phyloP scores from a whole-genome alignment of 2,113 vertebrate genomes.

The Callopanchax toddi region DNA sequence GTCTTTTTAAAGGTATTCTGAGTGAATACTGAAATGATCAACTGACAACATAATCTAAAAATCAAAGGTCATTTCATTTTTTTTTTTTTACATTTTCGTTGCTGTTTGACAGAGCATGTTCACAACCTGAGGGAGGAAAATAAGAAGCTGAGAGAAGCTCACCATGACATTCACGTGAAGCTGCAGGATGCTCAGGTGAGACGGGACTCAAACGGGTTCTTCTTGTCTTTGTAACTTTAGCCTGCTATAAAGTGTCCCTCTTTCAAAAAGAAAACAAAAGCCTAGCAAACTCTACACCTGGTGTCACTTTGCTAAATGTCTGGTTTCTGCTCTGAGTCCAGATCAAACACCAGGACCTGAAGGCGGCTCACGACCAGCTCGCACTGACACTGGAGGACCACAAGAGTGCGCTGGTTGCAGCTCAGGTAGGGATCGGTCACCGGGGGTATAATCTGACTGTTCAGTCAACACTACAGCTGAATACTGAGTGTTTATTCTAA shows the following conservation, averaged over 20 bases:
- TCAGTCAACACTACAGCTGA: conserved; percentile 1
- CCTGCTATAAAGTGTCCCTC: too few relatives aligned
- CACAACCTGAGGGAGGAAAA: conserved; percentile 95
- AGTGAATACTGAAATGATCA: too few relatives aligned
- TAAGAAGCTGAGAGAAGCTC: conserved; percentile 92
- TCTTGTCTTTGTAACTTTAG: background rate
- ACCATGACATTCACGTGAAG: conserved; percentile 93
- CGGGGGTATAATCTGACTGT: background rate
- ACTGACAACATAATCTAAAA: too few relatives aligned
- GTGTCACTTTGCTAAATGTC: too few relatives aligned
- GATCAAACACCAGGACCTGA: conserved; percentile 90
- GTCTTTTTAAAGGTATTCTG: too few relatives aligned
- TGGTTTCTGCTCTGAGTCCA: conserved; percentile 24
- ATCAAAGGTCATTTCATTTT: too few relatives aligned
- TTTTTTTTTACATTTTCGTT: too few relatives aligned
- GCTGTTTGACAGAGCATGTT: conserved; percentile 79
- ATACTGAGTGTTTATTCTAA: background rate
- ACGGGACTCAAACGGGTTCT: background rate
- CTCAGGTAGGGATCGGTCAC: conserved; percentile 85
- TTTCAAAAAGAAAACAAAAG: too few relatives aligned
- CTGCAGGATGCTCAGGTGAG: conserved; percentile 93
- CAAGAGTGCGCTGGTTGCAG: conserved; percentile 96
- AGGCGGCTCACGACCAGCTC: conserved; percentile 88
- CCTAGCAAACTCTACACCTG: too few relatives aligned
- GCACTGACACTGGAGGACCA: conserved; percentile 95